These are phyloP conservation scores for Anabacerthia variegaticeps DNA, from an alignment of 2,797 vertebrate species.

Conservation along the genomic window DNA sequence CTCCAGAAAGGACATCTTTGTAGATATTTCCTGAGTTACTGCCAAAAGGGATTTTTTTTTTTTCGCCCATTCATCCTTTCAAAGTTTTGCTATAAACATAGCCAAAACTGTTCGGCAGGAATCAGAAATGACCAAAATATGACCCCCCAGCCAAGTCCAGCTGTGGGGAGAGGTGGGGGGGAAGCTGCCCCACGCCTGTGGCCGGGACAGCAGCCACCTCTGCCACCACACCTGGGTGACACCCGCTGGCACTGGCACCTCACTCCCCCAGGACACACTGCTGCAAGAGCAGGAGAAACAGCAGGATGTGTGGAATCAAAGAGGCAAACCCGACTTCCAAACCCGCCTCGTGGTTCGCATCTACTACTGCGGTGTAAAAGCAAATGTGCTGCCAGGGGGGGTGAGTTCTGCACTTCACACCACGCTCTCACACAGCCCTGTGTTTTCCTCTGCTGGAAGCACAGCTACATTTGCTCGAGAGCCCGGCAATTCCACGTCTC, in stretches of 20 bases:
- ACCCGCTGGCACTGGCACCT: accelerated
- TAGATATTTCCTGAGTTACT: slow-evolving; percentile 55
- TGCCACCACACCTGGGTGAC: background rate
- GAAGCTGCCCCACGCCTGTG: background rate
- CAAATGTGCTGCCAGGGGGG: background rate
- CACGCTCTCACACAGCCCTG: background rate
- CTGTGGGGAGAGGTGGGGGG: background rate
- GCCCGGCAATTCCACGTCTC: background rate
- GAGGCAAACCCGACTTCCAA: background rate
- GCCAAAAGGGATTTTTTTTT: slow-evolving; percentile 29
- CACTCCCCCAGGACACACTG: accelerated
- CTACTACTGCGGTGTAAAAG: background rate
- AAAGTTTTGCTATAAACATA: slow-evolving; percentile 57
- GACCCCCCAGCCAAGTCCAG: background rate
- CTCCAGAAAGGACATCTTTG: slow-evolving; percentile 56
- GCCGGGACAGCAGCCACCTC: background rate
- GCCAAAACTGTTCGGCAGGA: slow-evolving; percentile 40
- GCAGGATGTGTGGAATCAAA: background rate
- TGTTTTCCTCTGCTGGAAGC: slow-evolving; percentile 10
- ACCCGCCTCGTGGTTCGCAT: background rate
- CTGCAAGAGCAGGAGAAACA: background rate
- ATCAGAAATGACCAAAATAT: slow-evolving; percentile 58
- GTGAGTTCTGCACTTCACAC: background rate
- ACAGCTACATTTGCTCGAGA: background rate
- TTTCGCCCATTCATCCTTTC: slow-evolving; percentile 53